phyloP scores from a whole-genome alignment of 2,113 vertebrate species.

The Carettochelys insculpta region DNA sequence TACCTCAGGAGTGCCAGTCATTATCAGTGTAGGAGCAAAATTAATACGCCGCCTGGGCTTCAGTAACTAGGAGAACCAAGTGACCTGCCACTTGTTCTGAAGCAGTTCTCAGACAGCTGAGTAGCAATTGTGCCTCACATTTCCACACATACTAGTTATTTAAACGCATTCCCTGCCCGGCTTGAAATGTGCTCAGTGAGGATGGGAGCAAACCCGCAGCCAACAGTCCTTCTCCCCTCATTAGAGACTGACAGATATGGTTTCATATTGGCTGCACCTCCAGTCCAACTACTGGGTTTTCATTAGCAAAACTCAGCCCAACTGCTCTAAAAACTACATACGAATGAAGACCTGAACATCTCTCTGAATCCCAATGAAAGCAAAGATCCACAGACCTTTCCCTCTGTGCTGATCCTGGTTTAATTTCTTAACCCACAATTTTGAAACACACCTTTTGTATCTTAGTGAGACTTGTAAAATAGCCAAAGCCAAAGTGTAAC shows the following conservation, averaged over 20 bases:
- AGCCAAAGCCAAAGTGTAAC: fast-evolving
- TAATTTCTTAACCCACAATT: not conserved
- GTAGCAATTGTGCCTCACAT: not conserved
- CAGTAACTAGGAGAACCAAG: not conserved
- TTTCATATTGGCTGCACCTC: not conserved
- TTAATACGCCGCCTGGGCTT: not conserved
- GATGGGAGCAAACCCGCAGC: not conserved
- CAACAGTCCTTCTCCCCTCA: not conserved
- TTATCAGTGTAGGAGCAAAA: not conserved
- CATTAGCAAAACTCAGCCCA: not conserved
- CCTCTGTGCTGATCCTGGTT: not conserved
- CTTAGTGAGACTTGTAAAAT: not conserved
- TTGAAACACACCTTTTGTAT: not conserved
- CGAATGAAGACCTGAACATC: not conserved
- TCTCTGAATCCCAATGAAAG: not conserved
- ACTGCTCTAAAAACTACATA: not conserved
- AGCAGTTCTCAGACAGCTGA: not conserved
- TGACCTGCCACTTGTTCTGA: not conserved
- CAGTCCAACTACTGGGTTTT: not conserved
- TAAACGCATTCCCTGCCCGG: not conserved
- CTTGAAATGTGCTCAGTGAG: not conserved
- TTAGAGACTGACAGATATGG: not conserved
- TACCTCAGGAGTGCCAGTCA: not conserved
- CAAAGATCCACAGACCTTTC: not conserved
- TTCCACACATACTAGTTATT: not conserved